Evolutionary conservation across 2,113 vertebrate species (phyloP), one percentile per base, ranked within the genome.

Genomic region (Corythornis cristatus): DNA sequence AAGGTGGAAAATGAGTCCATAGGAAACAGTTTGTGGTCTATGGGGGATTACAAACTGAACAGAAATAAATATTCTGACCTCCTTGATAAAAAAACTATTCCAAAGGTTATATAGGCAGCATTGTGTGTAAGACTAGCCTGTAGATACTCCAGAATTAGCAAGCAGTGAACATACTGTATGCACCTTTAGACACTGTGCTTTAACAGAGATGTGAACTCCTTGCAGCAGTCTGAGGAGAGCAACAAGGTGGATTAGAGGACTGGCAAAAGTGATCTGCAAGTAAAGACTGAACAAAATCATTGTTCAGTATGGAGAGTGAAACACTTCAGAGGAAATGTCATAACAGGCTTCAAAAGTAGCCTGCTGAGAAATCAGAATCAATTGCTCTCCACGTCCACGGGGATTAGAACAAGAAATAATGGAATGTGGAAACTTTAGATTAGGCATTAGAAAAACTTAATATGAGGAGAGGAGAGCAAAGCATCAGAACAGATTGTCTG

Each of bases 381-480:
- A 93, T 89, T 93, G 67, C 50, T 88, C 68, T 46, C 79, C 60
- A 29, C 54, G 85, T 74, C 88, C 75, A 67, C 14, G 21, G 82
- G 80, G 83, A 94, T 89, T 95, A 89, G 65, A 89, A 83, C 33
- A 77, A 88, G 64, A 89, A 94, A 88, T 88, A 95, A 88, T 43
- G 46, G 72, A 88, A 91, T 51, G 76, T 86, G 75, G 66, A 94
- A 93, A 95, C 75, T 91, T 95, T 70, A 83, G 64, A 79, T 77
- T 90, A 88, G 40, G 28, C 60, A 43, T 77, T 89, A 88, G 75
- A 90, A 93, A 93, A 95, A 87, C 79, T 86, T 89, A 80, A 94
- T 51, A 28, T 29, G 15, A 88, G 51, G 45, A 91, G 25, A 94
- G 87, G 45, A 91, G 25, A 94, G 87, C 25, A 89, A 95, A 89